Base-by-base conservation (phyloP, 1,140 invertebrate species). In the Brachystomella parvula region DNA sequence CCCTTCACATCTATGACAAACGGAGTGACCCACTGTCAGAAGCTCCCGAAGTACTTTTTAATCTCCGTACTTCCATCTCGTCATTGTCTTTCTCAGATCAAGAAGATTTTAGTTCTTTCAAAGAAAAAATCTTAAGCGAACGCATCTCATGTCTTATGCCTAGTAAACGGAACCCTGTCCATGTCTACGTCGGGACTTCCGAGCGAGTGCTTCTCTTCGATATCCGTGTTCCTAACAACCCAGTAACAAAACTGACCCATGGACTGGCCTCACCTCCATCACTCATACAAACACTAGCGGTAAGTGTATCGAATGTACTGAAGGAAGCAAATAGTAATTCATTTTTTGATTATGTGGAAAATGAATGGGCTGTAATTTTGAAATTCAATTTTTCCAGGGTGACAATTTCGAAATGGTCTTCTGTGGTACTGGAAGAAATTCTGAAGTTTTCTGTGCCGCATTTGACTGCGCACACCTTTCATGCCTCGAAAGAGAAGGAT, bases 101-200 rank as follows among this genome's bases (percentile, higher is more conserved):
- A 65, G 15, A 33, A 2, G 57, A 61, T 17, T 70, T 63, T 61
- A 1, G n/a, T 2, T 17, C 56, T 15, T 3, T 15, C 12, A 17
- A 12, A 35, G 21, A n/a, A 12, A 15, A 63, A 1, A 26, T 68
- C 6, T n/a, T n/a, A n/a, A 64, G 62, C 29, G 71, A 72, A 53
- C 61, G 29, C 26, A 58, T 71, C 0, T 61, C 58, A 32, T 68
- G 61, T 24, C 24, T 53, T 24, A 24, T 24, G 12, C 21, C 49
- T 6, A 53, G 49, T 26, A 24, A n/a, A n/a, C n/a, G 15, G 15
- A 53, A 53, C 24, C 49, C 49, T 6, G 12, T 53, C 24, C 49
- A 70, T 56, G 70, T 70, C 31, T 70, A 72, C 35, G 61, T 72
- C 26, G 71, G 71, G 12, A 70, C 71, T 15, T 62, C 59, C 21